These are phyloP conservation scores for Aleiodes sp. DNA, from an alignment of 1,140 invertebrate species.

Conservation along the genomic window DNA sequence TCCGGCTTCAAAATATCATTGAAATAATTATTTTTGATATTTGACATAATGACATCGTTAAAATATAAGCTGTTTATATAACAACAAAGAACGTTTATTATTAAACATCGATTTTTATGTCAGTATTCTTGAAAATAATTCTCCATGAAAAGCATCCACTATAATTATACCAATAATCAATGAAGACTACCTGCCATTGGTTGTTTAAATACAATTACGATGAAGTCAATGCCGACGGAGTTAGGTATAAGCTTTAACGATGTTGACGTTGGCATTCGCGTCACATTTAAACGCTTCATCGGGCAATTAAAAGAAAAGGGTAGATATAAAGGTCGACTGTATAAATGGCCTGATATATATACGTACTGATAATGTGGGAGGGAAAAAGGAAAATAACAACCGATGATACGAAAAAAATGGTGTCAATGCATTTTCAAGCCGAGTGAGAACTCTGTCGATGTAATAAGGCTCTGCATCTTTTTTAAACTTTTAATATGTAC, in stretches of 20 bases:
- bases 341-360: not conserved
- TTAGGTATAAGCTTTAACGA: too few species aligned
- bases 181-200: not conserved
- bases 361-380: not conserved
- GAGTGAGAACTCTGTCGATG: not conserved
- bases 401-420: too few species aligned
- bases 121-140: not conserved
- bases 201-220: constrained; percentile 1
- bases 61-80: too few species aligned
- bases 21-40: too few species aligned
- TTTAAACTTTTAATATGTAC: constrained; percentile 2
- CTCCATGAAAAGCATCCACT: not conserved
- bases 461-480: not conserved
- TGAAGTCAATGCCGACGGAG: not conserved
- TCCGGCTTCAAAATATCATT: too few species aligned
- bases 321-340: not conserved
- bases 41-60: too few species aligned
- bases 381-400: not conserved
- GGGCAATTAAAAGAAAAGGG: not conserved
- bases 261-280: not conserved
- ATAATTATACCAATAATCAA: constrained; percentile 13
- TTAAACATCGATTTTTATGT: not conserved
- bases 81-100: not conserved
- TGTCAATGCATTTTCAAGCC: constrained; percentile 19
- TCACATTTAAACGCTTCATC: not conserved